Percentiles rank a stretch among this genome's conserved stretches.
phyloP scores from a whole-genome alignment of 2,113 vertebrate species.

The Silurus meridionalis region DNA sequence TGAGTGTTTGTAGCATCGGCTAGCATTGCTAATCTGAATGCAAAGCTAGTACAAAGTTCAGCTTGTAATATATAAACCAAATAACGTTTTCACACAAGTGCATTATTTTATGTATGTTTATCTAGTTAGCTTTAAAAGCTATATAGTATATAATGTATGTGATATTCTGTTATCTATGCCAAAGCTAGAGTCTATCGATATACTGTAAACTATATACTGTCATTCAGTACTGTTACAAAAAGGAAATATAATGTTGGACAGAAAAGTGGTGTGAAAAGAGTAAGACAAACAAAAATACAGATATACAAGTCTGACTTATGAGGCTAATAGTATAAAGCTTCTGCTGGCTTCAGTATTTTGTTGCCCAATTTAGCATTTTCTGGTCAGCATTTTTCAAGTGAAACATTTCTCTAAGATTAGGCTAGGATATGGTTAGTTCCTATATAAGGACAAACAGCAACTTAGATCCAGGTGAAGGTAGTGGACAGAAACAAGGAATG shows the following conservation, averaged over 20 bases:
- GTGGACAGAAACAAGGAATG: slow-evolving; percentile 84
- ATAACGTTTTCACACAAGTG: not conserved
- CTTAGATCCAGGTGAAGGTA: slow-evolving; percentile 59
- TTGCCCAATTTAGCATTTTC: not conserved
- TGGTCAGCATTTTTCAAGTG: not conserved
- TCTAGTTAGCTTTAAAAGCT: not conserved
- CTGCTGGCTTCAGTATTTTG: not conserved
- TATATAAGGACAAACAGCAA: slow-evolving; percentile 25
- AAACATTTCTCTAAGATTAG: not conserved
- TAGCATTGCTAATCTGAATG: not conserved
- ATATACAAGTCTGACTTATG: not conserved
- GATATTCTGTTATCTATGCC: too few relatives aligned
- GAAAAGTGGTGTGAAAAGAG: not conserved
- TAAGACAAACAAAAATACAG: not conserved
- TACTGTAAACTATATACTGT: not conserved
- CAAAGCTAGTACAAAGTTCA: not conserved
- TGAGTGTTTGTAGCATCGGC: not conserved
- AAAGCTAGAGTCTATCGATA: too few relatives aligned
- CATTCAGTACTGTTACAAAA: not conserved
- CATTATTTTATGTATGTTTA: not conserved
- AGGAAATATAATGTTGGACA: not conserved
- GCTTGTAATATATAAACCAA: not conserved
- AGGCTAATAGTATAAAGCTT: not conserved
- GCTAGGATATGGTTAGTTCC: not conserved
- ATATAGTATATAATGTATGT: not conserved